A percentile compares a stretch with the other conserved stretches of the same genome.
phyloP scores from a whole-genome alignment of 2,888 invertebrate species.

The Syrphus vitripennis region DNA sequence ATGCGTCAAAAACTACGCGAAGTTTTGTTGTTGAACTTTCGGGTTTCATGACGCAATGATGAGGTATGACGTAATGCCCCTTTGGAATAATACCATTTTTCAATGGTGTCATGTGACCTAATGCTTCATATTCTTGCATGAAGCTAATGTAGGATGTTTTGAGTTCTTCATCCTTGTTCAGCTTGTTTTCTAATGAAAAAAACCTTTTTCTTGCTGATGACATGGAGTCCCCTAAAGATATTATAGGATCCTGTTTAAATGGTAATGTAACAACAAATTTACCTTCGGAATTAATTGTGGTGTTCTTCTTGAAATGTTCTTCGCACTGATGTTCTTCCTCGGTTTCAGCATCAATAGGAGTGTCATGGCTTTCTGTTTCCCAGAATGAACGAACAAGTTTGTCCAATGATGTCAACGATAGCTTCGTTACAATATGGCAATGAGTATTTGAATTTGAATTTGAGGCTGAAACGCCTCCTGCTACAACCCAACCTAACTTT shows the following conservation, averaged over 20 bases:
- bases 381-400: background rate
- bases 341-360: background rate
- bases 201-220: background rate
- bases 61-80: background rate
- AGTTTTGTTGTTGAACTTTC: too few relatives aligned
- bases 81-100: background rate
- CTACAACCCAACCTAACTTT: background rate
- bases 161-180: too few relatives aligned
- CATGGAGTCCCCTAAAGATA: background rate
- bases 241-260: background rate
- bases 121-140: slow-evolving; percentile 2
- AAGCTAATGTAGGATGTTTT: too few relatives aligned
- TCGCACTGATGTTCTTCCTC: slow-evolving; percentile 15
- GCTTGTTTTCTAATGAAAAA: background rate
- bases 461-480: background rate
- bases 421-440: background rate
- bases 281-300: background rate
- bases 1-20: too few relatives aligned
- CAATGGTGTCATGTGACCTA: background rate
- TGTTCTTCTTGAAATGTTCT: background rate
- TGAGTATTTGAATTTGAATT: background rate
- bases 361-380: background rate
- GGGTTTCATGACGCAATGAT: too few relatives aligned
- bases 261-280: background rate
- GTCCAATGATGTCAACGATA: background rate